These are phyloP conservation scores for Chaetodon trifasciatus DNA, from an alignment of 2,797 vertebrate genomes.

Conservation along the genomic window DNA sequence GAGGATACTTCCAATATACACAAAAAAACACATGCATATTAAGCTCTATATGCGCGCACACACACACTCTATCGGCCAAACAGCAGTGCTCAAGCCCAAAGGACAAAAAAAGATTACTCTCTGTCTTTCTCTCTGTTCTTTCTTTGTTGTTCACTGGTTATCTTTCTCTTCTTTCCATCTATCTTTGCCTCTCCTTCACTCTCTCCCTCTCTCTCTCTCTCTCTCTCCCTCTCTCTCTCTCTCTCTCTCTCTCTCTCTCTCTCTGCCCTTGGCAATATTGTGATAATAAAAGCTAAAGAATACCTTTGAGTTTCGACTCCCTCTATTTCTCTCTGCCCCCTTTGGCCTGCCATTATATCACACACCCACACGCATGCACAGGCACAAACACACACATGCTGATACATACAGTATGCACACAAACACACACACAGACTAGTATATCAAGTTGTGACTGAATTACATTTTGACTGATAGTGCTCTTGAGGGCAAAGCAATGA, in stretches of 20 bases:
- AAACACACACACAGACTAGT: conserved; percentile 60
- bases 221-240: conserved; percentile 39
- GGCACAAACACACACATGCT: conserved; percentile 15
- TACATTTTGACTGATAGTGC: conserved; percentile 84
- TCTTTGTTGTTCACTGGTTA: conserved; percentile 63
- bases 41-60: not conserved
- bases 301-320: conserved; percentile 78
- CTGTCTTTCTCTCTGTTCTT: conserved; percentile 34
- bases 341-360: conserved; percentile 79
- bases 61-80: conserved; percentile 32
- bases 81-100: conserved; percentile 56
- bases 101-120: conserved; percentile 53
- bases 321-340: conserved; percentile 77
- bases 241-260: conserved; percentile 40
- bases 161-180: conserved; percentile 64
- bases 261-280: conserved; percentile 69
- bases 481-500: conserved; percentile 83
- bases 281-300: conserved; percentile 84
- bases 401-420: conserved; percentile 27
- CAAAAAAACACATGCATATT: conserved; percentile 24
- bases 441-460: conserved; percentile 83
- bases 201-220: conserved; percentile 40
- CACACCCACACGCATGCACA: conserved; percentile 42
- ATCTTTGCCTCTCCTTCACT: conserved; percentile 51
- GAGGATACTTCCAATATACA: not conserved